Evolutionary conservation across 2,797 vertebrate genomes (phyloP).

Genomic region (Clarias pachynema): DNA sequence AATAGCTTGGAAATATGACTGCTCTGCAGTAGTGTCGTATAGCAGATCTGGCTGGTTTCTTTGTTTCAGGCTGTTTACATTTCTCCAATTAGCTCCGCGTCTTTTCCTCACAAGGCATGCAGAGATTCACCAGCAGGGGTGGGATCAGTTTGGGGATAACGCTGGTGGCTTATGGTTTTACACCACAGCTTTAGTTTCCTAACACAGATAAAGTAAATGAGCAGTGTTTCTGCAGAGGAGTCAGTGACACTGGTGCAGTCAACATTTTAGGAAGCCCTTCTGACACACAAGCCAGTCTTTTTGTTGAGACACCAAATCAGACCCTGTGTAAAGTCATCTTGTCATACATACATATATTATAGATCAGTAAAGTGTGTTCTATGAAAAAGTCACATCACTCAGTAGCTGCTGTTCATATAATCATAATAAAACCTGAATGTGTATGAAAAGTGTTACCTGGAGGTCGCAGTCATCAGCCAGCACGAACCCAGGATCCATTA

Average conservation of each 20-base stretch:
- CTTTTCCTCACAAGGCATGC: neutral
- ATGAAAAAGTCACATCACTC: neutral
- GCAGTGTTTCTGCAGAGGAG: neutral
- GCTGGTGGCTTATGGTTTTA: neutral
- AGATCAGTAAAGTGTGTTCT: neutral
- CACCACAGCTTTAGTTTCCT: neutral
- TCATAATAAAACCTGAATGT: neutral
- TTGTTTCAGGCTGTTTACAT: neutral
- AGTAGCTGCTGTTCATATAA: neutral
- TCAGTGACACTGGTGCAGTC: neutral
- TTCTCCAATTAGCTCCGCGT: neutral
- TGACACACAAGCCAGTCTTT: neutral
- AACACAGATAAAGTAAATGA: too few species aligned
- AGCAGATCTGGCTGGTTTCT: neutral
- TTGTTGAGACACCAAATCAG: neutral
- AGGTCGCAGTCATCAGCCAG: constrained; percentile 73
- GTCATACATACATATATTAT: neutral
- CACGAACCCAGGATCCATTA: constrained; percentile 96
- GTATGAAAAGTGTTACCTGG: constrained; percentile 69
- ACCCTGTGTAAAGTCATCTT: neutral
- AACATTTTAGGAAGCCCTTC: neutral
- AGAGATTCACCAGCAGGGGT: neutral
- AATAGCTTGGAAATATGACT: neutral
- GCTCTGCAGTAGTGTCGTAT: neutral
- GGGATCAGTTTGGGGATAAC: neutral